Base-by-base conservation (phyloP, 2,888 invertebrate genomes). In the Isotomurus palustris region DNA sequence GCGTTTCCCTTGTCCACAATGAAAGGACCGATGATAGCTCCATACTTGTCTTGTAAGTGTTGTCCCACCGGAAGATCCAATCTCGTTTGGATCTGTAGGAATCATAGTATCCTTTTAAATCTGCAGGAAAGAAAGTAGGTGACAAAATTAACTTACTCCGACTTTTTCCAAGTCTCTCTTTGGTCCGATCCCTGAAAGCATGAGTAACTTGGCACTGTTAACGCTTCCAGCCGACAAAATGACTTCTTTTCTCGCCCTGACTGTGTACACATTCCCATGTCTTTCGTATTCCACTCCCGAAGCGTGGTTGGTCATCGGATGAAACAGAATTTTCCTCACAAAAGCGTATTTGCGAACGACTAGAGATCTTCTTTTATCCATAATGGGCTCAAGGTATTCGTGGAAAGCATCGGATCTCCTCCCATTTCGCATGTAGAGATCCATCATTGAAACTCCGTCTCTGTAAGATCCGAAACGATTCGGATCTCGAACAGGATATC, bases 11-110 rank as follows among this genome's bases (percentile, higher is more conserved):
- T 29, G 12, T 51, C 50, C 1, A 68, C 60, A 29, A 57, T 35
- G 48, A 68, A 68, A 0, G 68, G 68, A 2, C 68, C 68, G 10
- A 68, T 19, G 1, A 62, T 40, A 1, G 61, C 58, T 2, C 66
- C 68, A 47, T 64, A 66, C 35, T 68, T 64, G 48, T 68, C 68
- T 56, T 68, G 68, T 8, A 68, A 25, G 19, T 60, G 53, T 45
- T 59, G 56, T 5, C 68, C 68, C 12, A 68, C 68, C 10, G 68
- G 68, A 10, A 68, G 57, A 48, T 68, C 53, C 14, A 68, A 44
- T 10, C 48, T 35, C 0, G 62, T 44, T 41, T 43, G 35, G 14
- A 64, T 58, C 64, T 63, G 25, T 3, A 53, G 8, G n/a, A 10
- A 21, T 14, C 35, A 43, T 22, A 41, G 32, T 50, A 35, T 10